phyloP scores from a whole-genome alignment of 2,888 invertebrate species.

The Drosophila pseudotakahashii region DNA sequence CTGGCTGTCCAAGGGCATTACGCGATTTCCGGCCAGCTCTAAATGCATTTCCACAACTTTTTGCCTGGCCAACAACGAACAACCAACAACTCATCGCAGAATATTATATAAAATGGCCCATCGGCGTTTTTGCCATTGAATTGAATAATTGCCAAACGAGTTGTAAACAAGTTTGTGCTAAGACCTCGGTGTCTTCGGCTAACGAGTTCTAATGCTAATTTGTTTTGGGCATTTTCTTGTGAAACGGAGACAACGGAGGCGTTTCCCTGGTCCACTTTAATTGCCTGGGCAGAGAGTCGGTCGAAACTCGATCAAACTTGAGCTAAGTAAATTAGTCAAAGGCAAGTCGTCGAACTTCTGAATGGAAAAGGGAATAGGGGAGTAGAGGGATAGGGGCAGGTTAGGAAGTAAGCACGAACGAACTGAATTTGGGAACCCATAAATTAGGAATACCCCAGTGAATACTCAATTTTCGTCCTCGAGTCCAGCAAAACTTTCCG shows the following conservation, averaged over 20 bases:
- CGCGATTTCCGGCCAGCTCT: conserved; percentile 60
- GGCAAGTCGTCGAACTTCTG: conserved; percentile 23
- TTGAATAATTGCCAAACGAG: conserved; percentile 77
- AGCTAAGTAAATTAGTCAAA: conserved; percentile 46
- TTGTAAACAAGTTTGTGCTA: conserved; percentile 64
- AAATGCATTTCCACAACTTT: conserved; percentile 59
- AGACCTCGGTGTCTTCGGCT: conserved; percentile 42
- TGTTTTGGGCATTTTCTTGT: conserved; percentile 47
- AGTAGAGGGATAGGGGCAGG: no score
- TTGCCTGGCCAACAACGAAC: no score
- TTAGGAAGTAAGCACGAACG: no score
- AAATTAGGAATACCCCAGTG: conserved; percentile 20
- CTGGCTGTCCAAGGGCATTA: conserved; percentile 39
- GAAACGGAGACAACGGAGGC: neutral
- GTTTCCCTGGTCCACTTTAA: conserved; percentile 17
- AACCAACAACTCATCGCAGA: no score
- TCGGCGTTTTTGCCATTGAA: conserved; percentile 58
- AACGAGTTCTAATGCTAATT: conserved; percentile 62
- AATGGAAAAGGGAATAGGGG: neutral
- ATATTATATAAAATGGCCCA: conserved; percentile 52
- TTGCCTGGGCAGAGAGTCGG: conserved; percentile 18
- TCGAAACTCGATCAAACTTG: conserved; percentile 40
- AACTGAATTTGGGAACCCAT: conserved; percentile 9
- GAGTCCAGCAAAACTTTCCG: conserved; percentile 5
- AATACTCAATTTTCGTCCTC: conserved; percentile 17